A percentile compares a stretch with the other conserved stretches of the same genome.
Evolutionary conservation across 1,140 invertebrate species (phyloP).

Genomic region (Drosophila auraria): DNA sequence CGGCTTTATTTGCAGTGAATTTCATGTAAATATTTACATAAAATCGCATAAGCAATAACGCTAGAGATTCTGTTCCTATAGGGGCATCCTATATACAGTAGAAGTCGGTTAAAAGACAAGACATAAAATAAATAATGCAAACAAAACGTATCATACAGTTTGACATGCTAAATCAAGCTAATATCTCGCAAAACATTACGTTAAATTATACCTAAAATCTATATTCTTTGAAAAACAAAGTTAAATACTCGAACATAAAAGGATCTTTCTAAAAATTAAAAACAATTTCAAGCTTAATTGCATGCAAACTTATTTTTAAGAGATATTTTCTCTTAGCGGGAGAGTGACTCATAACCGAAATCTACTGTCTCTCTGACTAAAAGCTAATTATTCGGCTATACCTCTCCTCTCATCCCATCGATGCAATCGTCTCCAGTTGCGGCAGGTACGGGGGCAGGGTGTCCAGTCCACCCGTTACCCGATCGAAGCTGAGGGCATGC

Average conservation of each 20-base stretch:
- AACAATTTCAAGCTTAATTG: not conserved
- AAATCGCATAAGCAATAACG: not conserved
- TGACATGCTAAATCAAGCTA: no score
- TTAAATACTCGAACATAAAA: not conserved
- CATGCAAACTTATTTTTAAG: conserved; percentile 3
- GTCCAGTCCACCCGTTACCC: conserved; percentile 49
- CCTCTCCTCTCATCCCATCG: conserved; percentile 11
- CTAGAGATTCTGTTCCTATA: not conserved
- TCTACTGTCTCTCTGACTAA: conserved; percentile 30
- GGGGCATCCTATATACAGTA: no score
- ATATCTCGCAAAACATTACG: no score
- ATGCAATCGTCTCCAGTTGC: conserved; percentile 65
- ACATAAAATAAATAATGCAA: not conserved
- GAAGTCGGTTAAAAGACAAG: no score
- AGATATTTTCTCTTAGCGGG: conserved; percentile 14
- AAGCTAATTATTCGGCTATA: conserved; percentile 39
- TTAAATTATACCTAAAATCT: no score
- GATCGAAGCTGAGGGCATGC: conserved; percentile 79
- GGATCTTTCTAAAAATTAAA: not conserved
- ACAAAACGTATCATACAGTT: no score
- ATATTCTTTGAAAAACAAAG: not conserved
- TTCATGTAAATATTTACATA: conserved; percentile 28
- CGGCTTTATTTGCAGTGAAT: conserved; percentile 18
- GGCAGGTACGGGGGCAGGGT: conserved; percentile 81
- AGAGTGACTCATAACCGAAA: conserved; percentile 33